Base-by-base conservation (phyloP, 2,888 invertebrate genomes). In the Drosophila fungiperda region DNA sequence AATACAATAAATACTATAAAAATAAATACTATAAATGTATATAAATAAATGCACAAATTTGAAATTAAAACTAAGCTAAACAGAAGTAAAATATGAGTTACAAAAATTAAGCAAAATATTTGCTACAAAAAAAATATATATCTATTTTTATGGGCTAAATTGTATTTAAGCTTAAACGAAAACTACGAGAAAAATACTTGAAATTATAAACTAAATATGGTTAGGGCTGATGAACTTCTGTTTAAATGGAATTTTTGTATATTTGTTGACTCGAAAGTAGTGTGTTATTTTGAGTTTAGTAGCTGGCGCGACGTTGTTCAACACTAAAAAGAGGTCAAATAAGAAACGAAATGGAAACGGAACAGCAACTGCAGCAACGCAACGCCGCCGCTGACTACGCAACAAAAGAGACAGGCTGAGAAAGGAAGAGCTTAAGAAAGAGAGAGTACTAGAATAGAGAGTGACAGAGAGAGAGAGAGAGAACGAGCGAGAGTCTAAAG, bases 1-100 rank as follows among this genome's bases (percentile, higher is more conserved):
- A 55, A 32, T 35, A 32, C 62, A 68, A 60, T 63, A 62, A 70
- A 42, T 53, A 64, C 29, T 45, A 50, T 61, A 7, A 59, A 50
- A 68, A 23, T 45, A 45, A 71, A 45, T 67, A 32, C 58, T 58
- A 57, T 68, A 8, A 23, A 15, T 15, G 2, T 15, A 23, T 23
- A 76, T 69, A 78, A 83, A 80, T 80, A 75, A 88, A 73, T 68
- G 79, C 73, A 83, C 72, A 83, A 75, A 77, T 59, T 42, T 7
- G 78, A 80, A 73, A 32, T 48, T 61, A 54, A 70, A 66, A 69
- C 53, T 71, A 73, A 58, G 61, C 52, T 68, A 68, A 78, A 71
- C 55, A 53, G 7, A 48, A 29, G 11, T 45, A 38, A 69, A 52
- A 23, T 29, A 52, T 48, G 49, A 57, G 55, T 73, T 70, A 68